Conservation (phyloP, 2,797 vertebrate genomes). For the Corythornis leucogaster region DNA sequence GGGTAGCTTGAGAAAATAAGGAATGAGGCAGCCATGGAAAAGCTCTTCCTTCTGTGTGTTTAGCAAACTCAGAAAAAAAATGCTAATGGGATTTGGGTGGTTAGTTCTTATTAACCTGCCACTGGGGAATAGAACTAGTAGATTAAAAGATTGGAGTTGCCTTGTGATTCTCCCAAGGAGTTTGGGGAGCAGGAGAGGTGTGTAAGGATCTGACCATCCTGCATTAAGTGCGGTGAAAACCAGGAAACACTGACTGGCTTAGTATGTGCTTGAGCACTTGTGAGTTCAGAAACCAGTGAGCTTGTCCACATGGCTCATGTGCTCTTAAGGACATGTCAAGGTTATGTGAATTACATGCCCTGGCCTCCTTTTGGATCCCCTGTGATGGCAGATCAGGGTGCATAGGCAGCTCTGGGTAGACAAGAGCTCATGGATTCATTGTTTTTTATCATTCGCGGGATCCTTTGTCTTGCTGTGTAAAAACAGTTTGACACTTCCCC, state of each 20-base stretch:
- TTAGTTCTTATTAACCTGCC: not conserved
- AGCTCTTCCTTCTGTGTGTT: not conserved
- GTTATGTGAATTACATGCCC: not conserved
- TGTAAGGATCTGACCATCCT: not conserved
- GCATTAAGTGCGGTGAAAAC: not conserved
- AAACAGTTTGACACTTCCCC: not conserved
- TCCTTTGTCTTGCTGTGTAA: not conserved
- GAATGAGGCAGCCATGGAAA: not conserved
- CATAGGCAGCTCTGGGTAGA: not conserved
- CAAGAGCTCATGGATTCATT: not conserved
- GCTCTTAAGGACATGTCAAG: not conserved
- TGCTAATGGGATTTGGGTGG: not conserved
- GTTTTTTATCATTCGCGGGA: not conserved
- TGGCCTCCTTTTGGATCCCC: not conserved
- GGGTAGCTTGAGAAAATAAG: not conserved
- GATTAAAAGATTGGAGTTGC: not conserved
- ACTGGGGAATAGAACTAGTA: not conserved
- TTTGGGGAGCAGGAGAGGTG: not conserved
- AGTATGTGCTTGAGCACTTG: not conserved
- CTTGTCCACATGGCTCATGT: not conserved
- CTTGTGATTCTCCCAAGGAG: not conserved
- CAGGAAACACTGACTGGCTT: not conserved
- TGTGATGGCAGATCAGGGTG: not conserved
- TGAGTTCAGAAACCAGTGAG: not conserved
- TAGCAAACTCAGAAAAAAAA: not conserved